Conservation (phyloP, 1,140 invertebrate species). For the Conus ventricosus region DNA sequence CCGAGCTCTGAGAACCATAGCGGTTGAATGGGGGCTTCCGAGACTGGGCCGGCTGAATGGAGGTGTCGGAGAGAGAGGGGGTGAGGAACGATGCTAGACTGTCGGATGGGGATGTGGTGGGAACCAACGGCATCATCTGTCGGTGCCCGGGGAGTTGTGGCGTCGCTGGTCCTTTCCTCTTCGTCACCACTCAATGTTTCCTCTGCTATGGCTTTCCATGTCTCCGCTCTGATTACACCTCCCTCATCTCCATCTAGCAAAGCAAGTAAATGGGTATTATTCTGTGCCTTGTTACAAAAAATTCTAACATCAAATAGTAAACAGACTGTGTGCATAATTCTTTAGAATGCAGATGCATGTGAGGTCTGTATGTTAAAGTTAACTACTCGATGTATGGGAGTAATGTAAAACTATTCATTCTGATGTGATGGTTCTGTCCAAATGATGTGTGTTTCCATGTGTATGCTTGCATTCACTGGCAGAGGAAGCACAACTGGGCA, state of each 20-base stretch:
- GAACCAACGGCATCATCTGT: neutral
- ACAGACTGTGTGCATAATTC: too few species aligned
- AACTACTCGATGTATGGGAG: too few species aligned
- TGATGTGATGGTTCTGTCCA: too few species aligned
- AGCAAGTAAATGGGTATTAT: neutral
- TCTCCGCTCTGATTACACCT: slow-evolving; percentile 48
- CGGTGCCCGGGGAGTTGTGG: neutral
- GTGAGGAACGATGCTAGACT: neutral
- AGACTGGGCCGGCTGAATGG: neutral
- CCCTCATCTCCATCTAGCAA: slow-evolving; percentile 22
- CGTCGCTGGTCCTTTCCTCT: neutral
- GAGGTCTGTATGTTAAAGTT: too few species aligned
- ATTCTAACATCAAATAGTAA: too few species aligned
- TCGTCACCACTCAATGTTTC: slow-evolving; percentile 34
- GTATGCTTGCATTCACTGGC: too few species aligned
- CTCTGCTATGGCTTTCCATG: slow-evolving; percentile 54
- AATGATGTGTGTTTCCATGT: too few species aligned
- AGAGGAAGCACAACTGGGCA: too few species aligned
- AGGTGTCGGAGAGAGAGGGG: neutral
- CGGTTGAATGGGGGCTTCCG: neutral
- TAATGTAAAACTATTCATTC: too few species aligned
- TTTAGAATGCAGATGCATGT: too few species aligned
- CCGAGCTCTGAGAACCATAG: neutral
- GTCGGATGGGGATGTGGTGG: neutral
- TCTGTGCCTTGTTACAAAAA: too few species aligned